Conservation (phyloP, 2,888 invertebrate genomes). For the Ochropleura plecta region DNA sequence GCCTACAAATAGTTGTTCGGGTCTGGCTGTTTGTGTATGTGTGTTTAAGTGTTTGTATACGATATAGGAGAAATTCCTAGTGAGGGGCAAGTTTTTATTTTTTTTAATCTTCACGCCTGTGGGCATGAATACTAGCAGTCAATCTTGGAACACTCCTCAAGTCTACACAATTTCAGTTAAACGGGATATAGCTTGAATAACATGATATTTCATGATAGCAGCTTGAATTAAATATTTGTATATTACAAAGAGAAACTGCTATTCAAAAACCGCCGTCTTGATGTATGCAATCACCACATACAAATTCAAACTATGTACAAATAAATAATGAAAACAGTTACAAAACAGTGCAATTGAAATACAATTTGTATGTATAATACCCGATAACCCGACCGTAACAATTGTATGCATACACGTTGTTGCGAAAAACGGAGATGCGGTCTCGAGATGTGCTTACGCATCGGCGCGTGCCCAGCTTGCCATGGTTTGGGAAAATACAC, state of each 20-base stretch:
- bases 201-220: not conserved
- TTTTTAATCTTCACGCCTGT: too few species aligned
- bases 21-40: too few species aligned
- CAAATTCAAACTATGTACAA: slow-evolving; percentile 12
- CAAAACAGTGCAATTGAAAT: slow-evolving; percentile 52
- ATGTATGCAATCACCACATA: not conserved
- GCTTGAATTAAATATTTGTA: not conserved
- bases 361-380: slow-evolving; percentile 47
- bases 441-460: slow-evolving; percentile 70
- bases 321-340: slow-evolving; percentile 40
- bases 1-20: too few species aligned
- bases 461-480: slow-evolving; percentile 60
- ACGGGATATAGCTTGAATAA: not conserved
- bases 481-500: slow-evolving; percentile 17
- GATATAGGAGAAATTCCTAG: too few species aligned
- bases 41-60: too few species aligned
- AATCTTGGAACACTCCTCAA: too few species aligned
- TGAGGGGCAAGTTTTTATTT: too few species aligned
- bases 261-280: not conserved
- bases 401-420: slow-evolving; percentile 61
- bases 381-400: slow-evolving; percentile 52
- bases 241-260: not conserved
- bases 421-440: slow-evolving; percentile 76
- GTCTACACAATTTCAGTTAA: not conserved
- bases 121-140: too few species aligned